Base-by-base conservation (phyloP, 1,140 invertebrate species). In the Nasonia longicornis region DNA sequence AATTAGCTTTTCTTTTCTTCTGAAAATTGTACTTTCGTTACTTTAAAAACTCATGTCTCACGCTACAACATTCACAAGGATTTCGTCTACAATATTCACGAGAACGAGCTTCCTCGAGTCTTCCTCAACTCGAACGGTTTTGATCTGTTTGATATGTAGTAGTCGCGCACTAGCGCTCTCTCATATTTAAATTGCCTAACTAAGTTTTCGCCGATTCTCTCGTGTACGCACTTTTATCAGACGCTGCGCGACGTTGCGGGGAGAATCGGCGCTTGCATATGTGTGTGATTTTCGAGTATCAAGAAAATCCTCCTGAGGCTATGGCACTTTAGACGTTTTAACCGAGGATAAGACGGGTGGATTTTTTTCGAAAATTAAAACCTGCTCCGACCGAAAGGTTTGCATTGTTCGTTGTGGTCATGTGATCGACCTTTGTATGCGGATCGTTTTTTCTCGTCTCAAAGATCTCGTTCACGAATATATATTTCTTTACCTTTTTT, bases 141-240 rank as follows among this genome's bases (percentile, higher is more conserved):
- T 45, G 71, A 82, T 75, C 77, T 75, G 48, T 79, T 76, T 82
- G 81, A 82, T 82, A 82, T 82, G 81, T 82, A 73, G 76, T 77
- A 73, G 48, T 42, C 38, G 42, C 58, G 80, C 76, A 52, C 38
- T 82, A 70, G 64, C 42, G 81, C 81, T 16, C 16, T 58, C 52
- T 73, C 29, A 45, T 35, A 35, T 71, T 77, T 69, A 31, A 75
- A 82, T 82, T 79, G 77, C 72, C 81, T 82, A 82, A 82, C 81
- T 79, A 79, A 76, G 38, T 52, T 67, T 26, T 78, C 69, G 42
- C 66, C 52, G 26, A 64, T 82, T 66, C 16, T 48, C 14, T 2
- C 45, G 12, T 14, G 45, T 35, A 6, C 31, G 31, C 31, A 6
- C 4, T 3, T 3, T 35, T 35, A 35, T 48, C 45, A 42, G 8